phyloP scores from a whole-genome alignment of 2,113 vertebrate species.

The Nettapus auritus region DNA sequence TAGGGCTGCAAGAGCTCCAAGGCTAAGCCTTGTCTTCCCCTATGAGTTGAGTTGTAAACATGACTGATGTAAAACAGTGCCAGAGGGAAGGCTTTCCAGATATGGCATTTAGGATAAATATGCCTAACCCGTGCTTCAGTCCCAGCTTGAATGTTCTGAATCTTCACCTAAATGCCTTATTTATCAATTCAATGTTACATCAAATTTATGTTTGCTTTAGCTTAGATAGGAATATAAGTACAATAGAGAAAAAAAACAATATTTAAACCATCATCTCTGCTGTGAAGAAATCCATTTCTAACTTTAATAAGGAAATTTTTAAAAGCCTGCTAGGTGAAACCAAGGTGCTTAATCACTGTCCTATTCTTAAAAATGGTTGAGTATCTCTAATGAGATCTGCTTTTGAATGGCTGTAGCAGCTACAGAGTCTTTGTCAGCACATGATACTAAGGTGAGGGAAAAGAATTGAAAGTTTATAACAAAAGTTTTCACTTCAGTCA shows the following conservation, averaged over 20 bases:
- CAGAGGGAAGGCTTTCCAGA: neutral
- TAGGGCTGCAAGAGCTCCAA: neutral
- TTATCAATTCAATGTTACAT: neutral
- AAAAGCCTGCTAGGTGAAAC: constrained; percentile 12
- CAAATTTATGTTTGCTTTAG: neutral
- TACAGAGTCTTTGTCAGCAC: constrained; percentile 10
- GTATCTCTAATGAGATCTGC: constrained; percentile 36
- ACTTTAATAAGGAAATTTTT: constrained; percentile 1
- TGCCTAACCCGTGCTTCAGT: neutral
- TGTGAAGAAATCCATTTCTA: neutral
- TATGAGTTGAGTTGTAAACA: neutral
- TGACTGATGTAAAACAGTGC: neutral
- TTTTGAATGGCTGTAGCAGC: constrained; percentile 15
- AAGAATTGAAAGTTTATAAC: constrained; percentile 37
- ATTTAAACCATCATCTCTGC: neutral
- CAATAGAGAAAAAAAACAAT: neutral
- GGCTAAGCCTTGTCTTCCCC: neutral
- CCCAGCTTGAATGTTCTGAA: neutral
- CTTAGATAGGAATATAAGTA: neutral
- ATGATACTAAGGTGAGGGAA: neutral
- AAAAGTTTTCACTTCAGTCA: constrained; percentile 43
- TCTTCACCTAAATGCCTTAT: neutral
- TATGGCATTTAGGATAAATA: neutral
- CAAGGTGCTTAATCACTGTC: constrained; percentile 8
- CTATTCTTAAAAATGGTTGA: neutral